A percentile compares a stretch with the other conserved stretches of the same genome.
Evolutionary conservation across 2,113 vertebrate species (phyloP).

Genomic region (Ginglymostoma cirratum): DNA sequence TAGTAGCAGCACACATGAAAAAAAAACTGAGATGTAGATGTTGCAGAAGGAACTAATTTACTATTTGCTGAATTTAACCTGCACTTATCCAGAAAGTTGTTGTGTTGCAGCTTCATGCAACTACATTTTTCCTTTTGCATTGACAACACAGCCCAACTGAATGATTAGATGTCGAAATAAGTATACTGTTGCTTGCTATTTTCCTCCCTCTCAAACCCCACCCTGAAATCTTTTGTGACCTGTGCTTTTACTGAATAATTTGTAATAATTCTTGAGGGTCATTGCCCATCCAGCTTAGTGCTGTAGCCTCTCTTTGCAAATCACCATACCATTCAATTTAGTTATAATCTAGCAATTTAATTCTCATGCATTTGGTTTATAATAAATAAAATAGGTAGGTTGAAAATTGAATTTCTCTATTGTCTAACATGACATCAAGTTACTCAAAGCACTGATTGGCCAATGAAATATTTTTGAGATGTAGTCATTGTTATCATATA

Average conservation of each 20-base stretch:
- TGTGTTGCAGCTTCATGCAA: not conserved
- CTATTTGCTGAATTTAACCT: constrained; percentile 4
- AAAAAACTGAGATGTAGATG: not conserved
- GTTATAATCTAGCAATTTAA: not conserved
- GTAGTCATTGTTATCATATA: not conserved
- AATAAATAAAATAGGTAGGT: not conserved
- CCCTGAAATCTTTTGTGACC: not conserved
- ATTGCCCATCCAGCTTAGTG: not conserved
- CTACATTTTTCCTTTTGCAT: not conserved
- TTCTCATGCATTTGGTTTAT: not conserved
- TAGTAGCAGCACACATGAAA: not conserved
- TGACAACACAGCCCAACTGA: not conserved
- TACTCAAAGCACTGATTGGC: not conserved
- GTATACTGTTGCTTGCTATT: not conserved
- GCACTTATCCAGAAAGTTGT: not conserved
- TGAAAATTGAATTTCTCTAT: not conserved
- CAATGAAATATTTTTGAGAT: not conserved
- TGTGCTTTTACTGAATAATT: not conserved
- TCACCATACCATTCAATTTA: not conserved
- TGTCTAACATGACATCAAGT: not conserved
- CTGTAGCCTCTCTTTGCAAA: not conserved
- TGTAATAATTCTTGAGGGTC: not conserved
- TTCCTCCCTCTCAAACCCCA: not conserved
- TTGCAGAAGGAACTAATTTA: constrained; percentile 33
- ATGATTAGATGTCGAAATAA: not conserved